A percentile compares a stretch with the other conserved stretches of the same genome.
Conservation (phyloP, 2,888 invertebrate species). For the Chloroclysta siterata region DNA sequence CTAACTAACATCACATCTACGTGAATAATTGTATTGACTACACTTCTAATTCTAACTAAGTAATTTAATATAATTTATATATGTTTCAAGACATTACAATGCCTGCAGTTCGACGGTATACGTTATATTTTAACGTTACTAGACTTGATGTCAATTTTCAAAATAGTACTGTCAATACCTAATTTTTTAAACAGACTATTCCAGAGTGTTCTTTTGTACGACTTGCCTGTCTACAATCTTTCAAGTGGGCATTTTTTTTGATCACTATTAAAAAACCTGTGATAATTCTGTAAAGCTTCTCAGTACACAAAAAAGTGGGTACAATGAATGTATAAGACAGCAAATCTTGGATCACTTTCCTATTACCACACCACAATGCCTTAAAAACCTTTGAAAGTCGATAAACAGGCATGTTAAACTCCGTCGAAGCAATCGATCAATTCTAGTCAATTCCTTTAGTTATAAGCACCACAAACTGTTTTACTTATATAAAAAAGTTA, state of each 20-base stretch:
- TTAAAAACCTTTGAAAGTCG: slow-evolving; percentile 9
- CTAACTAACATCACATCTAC: slow-evolving; percentile 40
- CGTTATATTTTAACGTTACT: slow-evolving; percentile 56
- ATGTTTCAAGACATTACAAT: slow-evolving; percentile 10
- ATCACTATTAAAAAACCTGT: slow-evolving; percentile 6
- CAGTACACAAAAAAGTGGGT: slow-evolving; percentile 27
- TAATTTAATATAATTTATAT: neutral
- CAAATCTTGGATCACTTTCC: slow-evolving; percentile 11
- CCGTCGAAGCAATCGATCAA: slow-evolving; percentile 28
- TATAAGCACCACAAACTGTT: slow-evolving; percentile 33
- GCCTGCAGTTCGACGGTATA: slow-evolving; percentile 55
- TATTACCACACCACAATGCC: slow-evolving; percentile 15
- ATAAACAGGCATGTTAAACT: slow-evolving; percentile 14
- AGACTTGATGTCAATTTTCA: slow-evolving; percentile 19
- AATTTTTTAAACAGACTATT: neutral
- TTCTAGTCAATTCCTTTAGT: slow-evolving; percentile 66
- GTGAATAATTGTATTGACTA: slow-evolving; percentile 33
- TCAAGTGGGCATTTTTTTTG: neutral
- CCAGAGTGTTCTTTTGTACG: neutral
- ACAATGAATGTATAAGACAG: slow-evolving; percentile 10
- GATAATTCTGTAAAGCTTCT: slow-evolving; percentile 28
- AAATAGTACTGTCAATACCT: neutral
- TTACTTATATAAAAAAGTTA: slow-evolving; percentile 1
- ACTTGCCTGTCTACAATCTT: neutral
- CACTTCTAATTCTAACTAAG: slow-evolving; percentile 36